A percentile compares a stretch with the other conserved stretches of the same genome.
These are phyloP conservation scores for Rhynchonema sp. DNA, from an alignment of 2,888 invertebrate species.

Conservation along the genomic window DNA sequence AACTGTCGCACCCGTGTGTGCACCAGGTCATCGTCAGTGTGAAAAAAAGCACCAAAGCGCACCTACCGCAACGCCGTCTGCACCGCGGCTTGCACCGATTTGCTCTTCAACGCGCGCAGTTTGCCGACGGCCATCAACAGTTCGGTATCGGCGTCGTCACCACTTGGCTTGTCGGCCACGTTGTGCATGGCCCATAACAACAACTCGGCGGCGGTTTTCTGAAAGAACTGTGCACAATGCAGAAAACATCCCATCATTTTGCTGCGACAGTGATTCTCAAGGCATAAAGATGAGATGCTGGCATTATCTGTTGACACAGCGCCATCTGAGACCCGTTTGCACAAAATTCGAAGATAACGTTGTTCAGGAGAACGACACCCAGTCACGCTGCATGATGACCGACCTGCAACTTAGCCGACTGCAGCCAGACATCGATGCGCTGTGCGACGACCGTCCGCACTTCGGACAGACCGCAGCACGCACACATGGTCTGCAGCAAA, in stretches of 20 bases:
- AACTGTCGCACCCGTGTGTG: too few relatives aligned
- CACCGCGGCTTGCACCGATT: neutral
- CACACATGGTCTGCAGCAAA: conserved; percentile 60
- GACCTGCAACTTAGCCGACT: conserved; percentile 59
- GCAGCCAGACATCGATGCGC: conserved; percentile 74
- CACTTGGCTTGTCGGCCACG: neutral
- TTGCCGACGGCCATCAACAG: neutral
- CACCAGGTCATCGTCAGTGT: too few relatives aligned
- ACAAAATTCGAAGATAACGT: too few relatives aligned
- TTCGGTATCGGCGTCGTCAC: neutral
- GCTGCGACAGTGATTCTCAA: too few relatives aligned
- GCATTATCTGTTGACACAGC: too few relatives aligned
- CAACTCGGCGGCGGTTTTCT: neutral
- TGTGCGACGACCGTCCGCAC: conserved; percentile 56
- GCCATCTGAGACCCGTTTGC: too few relatives aligned
- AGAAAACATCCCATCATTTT: too few relatives aligned
- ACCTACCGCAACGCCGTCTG: neutral
- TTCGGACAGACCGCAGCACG: conserved; percentile 66
- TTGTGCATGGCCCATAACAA: neutral
- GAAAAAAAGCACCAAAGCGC: too few relatives aligned
- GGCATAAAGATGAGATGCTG: too few relatives aligned
- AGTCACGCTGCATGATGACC: neutral
- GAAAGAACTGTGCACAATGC: neutral
- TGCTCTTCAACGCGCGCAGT: neutral
- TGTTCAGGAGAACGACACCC: too few relatives aligned